Percentiles rank a stretch among this genome's conserved stretches.
phyloP scores from a whole-genome alignment of 2,888 invertebrate species.

The Periphyllus acericola region DNA sequence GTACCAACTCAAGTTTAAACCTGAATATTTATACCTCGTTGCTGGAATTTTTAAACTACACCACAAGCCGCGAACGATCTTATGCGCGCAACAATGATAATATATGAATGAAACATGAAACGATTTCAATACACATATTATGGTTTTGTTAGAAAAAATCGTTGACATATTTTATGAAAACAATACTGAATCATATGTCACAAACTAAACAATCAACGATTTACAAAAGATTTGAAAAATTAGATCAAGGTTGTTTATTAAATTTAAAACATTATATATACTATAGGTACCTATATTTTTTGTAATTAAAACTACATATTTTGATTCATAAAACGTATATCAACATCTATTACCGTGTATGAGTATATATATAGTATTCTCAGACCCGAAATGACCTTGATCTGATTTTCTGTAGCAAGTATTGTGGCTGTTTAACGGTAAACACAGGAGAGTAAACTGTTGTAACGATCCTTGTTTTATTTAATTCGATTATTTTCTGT shows the following conservation, averaged over 20 bases:
- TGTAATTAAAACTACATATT: slow-evolving; percentile 24
- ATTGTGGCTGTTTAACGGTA: background rate
- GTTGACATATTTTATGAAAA: background rate
- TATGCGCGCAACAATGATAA: too few species aligned
- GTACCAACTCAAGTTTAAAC: too few species aligned
- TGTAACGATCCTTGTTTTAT: background rate
- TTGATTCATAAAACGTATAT: slow-evolving; percentile 23
- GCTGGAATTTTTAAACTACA: too few species aligned
- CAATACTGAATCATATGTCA: background rate
- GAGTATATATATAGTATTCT: background rate
- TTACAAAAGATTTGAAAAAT: slow-evolving; percentile 16
- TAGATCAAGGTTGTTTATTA: slow-evolving; percentile 14
- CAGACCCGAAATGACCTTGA: background rate
- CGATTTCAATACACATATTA: background rate
- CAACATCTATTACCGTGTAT: background rate
- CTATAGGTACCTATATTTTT: background rate
- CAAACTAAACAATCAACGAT: background rate
- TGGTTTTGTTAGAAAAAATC: background rate
- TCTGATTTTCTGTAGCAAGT: background rate
- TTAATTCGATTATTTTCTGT: background rate
- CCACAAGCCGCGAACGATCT: too few species aligned
- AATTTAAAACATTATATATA: background rate
- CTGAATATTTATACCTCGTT: too few species aligned
- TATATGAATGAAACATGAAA: too few species aligned
- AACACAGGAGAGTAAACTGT: background rate